Percentiles rank a stretch among this genome's conserved stretches.
Evolutionary conservation across 2,888 invertebrate species (phyloP).

Genomic region (Bombylius major): DNA sequence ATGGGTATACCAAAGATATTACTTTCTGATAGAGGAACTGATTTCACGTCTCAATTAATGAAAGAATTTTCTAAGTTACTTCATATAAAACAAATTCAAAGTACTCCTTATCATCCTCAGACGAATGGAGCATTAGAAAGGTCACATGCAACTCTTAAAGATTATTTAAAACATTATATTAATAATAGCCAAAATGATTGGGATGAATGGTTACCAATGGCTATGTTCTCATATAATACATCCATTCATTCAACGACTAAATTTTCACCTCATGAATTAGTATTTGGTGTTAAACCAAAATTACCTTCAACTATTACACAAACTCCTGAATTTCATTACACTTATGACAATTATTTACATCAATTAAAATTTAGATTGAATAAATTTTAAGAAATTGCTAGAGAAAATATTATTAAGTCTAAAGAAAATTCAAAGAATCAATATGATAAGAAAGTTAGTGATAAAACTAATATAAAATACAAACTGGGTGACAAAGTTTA

Average conservation of each 20-base stretch:
- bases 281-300: slow-evolving; percentile 7
- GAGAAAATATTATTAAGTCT: slow-evolving; percentile 6
- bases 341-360: slow-evolving; percentile 7
- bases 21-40: slow-evolving; percentile 29
- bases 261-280: slow-evolving; percentile 20
- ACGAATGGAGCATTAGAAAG: slow-evolving; percentile 24
- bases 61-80: slow-evolving; percentile 23
- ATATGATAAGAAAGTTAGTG: slow-evolving; percentile 5
- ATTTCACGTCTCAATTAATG: slow-evolving; percentile 26
- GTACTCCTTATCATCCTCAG: slow-evolving; percentile 24
- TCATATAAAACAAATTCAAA: slow-evolving; percentile 21
- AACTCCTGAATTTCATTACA: slow-evolving; percentile 6
- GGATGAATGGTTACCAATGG: slow-evolving; percentile 21
- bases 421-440: slow-evolving; percentile 5
- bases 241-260: slow-evolving; percentile 23
- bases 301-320: slow-evolving; percentile 3
- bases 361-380: slow-evolving; percentile 8
- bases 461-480: slow-evolving; percentile 2
- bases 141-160: slow-evolving; percentile 18
- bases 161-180: slow-evolving; percentile 23
- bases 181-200: slow-evolving; percentile 21
- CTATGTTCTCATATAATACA: slow-evolving; percentile 24
- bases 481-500: slow-evolving; percentile 4
- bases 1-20: slow-evolving; percentile 21
- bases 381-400: slow-evolving; percentile 6